Evolutionary conservation across 1,140 invertebrate genomes (phyloP).

Genomic region (Aphelenchoides besseyi): DNA sequence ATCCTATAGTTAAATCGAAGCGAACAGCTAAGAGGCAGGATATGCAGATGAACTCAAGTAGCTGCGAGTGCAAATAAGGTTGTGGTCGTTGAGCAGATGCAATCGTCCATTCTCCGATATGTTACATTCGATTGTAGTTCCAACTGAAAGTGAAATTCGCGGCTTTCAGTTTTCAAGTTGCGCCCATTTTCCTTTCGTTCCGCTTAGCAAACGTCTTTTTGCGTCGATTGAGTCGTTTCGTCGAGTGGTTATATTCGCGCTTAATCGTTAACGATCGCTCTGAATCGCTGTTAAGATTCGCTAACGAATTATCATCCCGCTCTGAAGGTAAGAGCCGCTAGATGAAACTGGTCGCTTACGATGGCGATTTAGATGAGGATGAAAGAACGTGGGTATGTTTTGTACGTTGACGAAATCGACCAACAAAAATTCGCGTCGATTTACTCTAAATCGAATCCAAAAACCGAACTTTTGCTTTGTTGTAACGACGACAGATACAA

Average conservation of each 20-base stretch:
- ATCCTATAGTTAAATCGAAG: too few species aligned
- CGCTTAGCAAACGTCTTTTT: neutral
- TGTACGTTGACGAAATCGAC: neutral
- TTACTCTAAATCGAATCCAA: neutral
- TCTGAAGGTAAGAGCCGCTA: too few species aligned
- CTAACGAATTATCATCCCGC: neutral
- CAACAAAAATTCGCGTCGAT: neutral
- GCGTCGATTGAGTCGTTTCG: neutral
- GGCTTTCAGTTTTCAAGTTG: too few species aligned
- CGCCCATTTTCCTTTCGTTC: too few species aligned
- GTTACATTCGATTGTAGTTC: too few species aligned
- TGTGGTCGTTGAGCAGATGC: too few species aligned
- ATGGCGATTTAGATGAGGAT: neutral
- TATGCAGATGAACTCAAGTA: too few species aligned
- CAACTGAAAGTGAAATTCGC: too few species aligned
- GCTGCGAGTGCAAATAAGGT: too few species aligned
- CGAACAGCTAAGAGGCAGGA: too few species aligned
- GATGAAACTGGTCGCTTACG: too few species aligned
- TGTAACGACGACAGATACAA: neutral
- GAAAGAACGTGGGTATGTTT: neutral
- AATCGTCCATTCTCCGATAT: too few species aligned
- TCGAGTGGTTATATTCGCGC: neutral
- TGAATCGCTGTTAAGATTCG: neutral
- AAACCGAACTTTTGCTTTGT: neutral
- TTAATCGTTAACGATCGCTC: neutral